Evolutionary conservation across 2,888 invertebrate species (phyloP), one percentile per base, ranked within the genome.

Genomic region (Calliopum simillimum): DNA sequence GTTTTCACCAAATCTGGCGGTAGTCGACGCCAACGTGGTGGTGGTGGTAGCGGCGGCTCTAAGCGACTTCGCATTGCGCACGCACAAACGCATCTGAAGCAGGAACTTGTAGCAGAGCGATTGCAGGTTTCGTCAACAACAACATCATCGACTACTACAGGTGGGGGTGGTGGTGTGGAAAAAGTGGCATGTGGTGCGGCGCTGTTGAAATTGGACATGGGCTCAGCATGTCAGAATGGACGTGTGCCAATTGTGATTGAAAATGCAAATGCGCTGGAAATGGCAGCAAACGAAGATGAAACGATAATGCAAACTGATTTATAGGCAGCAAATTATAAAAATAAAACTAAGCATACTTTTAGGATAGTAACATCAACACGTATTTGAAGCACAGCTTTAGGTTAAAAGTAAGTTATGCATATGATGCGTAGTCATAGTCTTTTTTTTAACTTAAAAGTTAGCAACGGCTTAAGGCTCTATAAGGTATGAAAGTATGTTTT

Each of bases 1-100:
- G 92, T 95, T 55, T 94, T 95, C 78, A 89, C 90, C 21, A 53
- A 41, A 21, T 25, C 43, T 14, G 41, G 51, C 13, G 64, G 41
- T 13, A 43, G 51, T 43, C 41, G 53, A 16, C n/a, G 51, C 4
- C 25, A 43, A 16, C 64, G 64, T 43, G 13, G 46, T 0, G 21
- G 12, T 23, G 23, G 23, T n/a, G 25, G 16, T 4, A 12, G n/a
- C 4, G 21, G 25, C 21, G 19, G 21, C 4, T 16, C n/a, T 16
- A 23, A 51, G 6, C 46, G 21, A 11, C 56, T 13, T 13, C 43
- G 19, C 16, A 25, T 51, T 4, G 16, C 19, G 3, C 33, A 64
- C 6, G 21, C 12, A 19, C 16, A 5, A 14, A 53, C 19, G 33
- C 33, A 33, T 4, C 33, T 33, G 33, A 33, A 33, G 8, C 33